Evolutionary conservation across 2,113 vertebrate species (phyloP).

Genomic region (Garra rufa): DNA sequence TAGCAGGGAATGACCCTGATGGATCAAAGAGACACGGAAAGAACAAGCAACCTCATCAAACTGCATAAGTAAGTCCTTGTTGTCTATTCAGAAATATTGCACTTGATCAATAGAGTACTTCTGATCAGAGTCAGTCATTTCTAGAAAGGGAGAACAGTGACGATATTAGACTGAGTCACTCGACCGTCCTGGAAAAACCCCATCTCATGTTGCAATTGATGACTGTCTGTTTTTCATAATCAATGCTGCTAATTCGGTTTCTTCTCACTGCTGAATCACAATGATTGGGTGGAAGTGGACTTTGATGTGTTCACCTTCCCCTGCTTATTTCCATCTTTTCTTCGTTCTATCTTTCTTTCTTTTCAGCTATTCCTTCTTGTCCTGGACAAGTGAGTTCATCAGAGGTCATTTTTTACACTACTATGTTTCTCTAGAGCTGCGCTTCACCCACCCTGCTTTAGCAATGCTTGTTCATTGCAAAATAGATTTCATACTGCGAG

Average conservation of each 20-base stretch:
- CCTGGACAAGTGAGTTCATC: not conserved
- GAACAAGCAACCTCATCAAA: conserved; percentile 41
- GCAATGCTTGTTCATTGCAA: not conserved
- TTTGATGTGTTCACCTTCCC: not conserved
- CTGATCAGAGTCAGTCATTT: not conserved
- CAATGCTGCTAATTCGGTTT: conserved; percentile 13
- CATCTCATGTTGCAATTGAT: conserved; percentile 11
- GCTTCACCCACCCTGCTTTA: not conserved
- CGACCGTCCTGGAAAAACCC: conserved; percentile 8
- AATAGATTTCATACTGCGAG: not conserved
- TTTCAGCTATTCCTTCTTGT: not conserved
- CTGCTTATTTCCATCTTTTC: not conserved
- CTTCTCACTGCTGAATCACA: not conserved
- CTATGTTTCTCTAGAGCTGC: not conserved
- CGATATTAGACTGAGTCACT: not conserved
- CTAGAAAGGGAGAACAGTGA: not conserved
- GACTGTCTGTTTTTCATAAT: not conserved
- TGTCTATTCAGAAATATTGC: not conserved
- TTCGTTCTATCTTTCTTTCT: not conserved
- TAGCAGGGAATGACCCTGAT: conserved; percentile 59
- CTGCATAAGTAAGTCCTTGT: not conserved
- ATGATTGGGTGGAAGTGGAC: not conserved
- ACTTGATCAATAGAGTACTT: conserved; percentile 14
- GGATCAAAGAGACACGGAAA: conserved; percentile 58
- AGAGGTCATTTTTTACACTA: not conserved